Evolutionary conservation across 2,113 vertebrate genomes (phyloP).

Genomic region (Cyprichromis sp.): DNA sequence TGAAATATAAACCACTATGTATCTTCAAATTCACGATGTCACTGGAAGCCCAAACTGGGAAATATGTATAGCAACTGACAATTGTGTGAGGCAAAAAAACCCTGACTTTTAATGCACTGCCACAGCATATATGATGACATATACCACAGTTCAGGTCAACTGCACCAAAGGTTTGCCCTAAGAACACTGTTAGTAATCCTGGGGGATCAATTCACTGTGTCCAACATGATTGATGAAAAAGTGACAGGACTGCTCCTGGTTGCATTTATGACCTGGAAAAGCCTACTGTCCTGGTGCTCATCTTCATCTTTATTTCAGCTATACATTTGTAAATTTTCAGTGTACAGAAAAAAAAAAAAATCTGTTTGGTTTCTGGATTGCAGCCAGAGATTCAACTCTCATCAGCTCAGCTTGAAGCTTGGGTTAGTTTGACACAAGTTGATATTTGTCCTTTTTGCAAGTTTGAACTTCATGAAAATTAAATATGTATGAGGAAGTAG

Average conservation of each 20-base stretch:
- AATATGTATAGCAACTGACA: not conserved
- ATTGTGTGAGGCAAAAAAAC: not conserved
- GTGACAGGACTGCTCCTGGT: not conserved
- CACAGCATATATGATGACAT: not conserved
- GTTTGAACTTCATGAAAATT: not conserved
- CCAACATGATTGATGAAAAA: not conserved
- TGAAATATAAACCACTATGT: not conserved
- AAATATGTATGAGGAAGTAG: not conserved
- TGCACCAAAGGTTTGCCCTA: not conserved
- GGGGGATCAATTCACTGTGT: not conserved
- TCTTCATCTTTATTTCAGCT: not conserved
- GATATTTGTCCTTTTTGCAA: not conserved
- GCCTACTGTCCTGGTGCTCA: not conserved
- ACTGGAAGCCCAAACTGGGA: not conserved
- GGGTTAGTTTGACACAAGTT: not conserved
- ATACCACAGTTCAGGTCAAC: not conserved
- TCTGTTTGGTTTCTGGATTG: not conserved
- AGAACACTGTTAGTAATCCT: not conserved
- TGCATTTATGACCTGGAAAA: not conserved
- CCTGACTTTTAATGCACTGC: not conserved
- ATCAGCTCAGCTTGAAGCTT: not conserved
- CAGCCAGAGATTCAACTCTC: not conserved
- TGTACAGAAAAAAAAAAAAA: not conserved
- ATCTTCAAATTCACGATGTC: not conserved
- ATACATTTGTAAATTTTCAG: not conserved